Evolutionary conservation across 2,113 vertebrate genomes (phyloP).

Genomic region (Isichthys henryi): DNA sequence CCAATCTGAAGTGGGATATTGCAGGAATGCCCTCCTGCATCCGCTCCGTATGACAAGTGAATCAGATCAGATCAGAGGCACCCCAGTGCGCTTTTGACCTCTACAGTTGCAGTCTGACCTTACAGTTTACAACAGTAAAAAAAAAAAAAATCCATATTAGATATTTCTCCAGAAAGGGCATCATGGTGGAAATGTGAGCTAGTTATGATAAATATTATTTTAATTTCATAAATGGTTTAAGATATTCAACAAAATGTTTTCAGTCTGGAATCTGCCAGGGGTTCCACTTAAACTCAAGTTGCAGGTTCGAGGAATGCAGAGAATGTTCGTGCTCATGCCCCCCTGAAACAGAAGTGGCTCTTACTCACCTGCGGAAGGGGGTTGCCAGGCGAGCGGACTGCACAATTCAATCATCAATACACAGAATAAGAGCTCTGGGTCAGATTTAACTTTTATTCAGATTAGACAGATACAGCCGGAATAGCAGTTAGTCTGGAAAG

Average conservation of each 20-base stretch:
- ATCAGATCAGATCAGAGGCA: neutral
- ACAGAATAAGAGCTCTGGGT: neutral
- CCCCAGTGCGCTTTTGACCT: neutral
- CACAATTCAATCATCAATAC: neutral
- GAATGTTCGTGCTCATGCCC: neutral
- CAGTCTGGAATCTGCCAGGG: neutral
- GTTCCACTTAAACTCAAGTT: neutral
- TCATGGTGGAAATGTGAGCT: neutral
- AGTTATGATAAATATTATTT: neutral
- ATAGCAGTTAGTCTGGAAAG: slow-evolving; percentile 70
- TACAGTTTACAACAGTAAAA: neutral
- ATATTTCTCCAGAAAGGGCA: neutral
- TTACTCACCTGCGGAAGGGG: neutral
- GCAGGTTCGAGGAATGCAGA: neutral
- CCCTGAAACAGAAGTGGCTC: neutral
- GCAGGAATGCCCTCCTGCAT: neutral
- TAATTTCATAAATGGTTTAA: too few species aligned
- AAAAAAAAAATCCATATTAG: neutral
- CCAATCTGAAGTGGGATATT: neutral
- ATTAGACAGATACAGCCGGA: slow-evolving; percentile 66
- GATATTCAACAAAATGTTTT: neutral
- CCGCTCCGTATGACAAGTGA: neutral
- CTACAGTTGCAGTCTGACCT: too few species aligned
- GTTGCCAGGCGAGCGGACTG: neutral
- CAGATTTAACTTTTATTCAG: slow-evolving; percentile 63